Base-by-base conservation (phyloP, 2,113 vertebrate genomes). In the Rousettus leschenaultii region DNA sequence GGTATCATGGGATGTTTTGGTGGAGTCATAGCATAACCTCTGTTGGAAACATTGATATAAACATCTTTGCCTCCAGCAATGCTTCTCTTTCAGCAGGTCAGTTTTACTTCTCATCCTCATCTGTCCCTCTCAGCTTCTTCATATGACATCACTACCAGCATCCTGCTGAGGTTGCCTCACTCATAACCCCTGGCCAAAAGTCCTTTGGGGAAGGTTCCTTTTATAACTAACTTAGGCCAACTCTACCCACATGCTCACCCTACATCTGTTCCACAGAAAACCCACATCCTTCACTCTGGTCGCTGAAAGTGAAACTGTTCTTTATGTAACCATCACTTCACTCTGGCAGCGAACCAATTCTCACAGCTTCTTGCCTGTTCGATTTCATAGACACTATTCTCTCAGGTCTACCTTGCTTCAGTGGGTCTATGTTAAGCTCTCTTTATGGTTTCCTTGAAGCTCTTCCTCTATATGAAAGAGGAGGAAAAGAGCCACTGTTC, bases 251-350 rank as follows among this genome's bases (percentile, higher is more conserved):
- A 19, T 1, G 19, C 30, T 66, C 1, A 8, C 30, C 59, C 11
- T 73, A 43, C 66, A 21, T 68, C 74, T 91, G 28, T 26, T 65
- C 57, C 53, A 53, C 59, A 73, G 82, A 92, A 78, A 92, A 85
- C 65, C 65, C 66, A 77, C 21, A n/a, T 24, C 19, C 33, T 91
- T 74, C 40, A 89, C 45, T 95, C 66, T 86, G 6, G 51, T 74
- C 26, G 48, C 33, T 53, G 30, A 93, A 88, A 90, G 19, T 74
- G 14, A 85, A 93, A n/a, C 5, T 57, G 30, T 51, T 73, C 45
- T 30, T 66, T 63, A 4, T 16, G 9, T 28, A 66, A 57, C 35
- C 14, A 19, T 79, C 30, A 89, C 68, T 75, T 91, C 7, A 48
- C 16, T 40, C 22, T 38, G 9, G 1, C 33, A n/a, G 8, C 0